Evolutionary conservation across 1,140 invertebrate genomes (phyloP).

Genomic region (Drosophila micromelanica): DNA sequence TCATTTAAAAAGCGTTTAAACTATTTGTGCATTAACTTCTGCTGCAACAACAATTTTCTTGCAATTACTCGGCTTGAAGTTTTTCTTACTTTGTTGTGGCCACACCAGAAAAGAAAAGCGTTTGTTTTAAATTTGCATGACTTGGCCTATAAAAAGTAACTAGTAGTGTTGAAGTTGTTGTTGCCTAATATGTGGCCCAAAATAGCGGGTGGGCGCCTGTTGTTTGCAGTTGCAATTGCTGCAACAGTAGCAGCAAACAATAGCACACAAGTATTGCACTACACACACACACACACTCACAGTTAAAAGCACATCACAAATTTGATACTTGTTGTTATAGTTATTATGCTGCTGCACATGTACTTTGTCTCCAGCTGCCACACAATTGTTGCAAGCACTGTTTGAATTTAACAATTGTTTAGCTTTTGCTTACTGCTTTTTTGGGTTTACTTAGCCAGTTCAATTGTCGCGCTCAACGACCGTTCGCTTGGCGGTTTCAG

Average conservation of each 20-base stretch:
- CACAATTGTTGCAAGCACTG: constrained; percentile 22
- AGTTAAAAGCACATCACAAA: constrained; percentile 6
- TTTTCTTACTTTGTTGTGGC: constrained; percentile 6
- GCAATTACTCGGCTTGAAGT: constrained; percentile 17
- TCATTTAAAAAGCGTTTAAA: constrained; percentile 61
- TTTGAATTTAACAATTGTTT: constrained; percentile 4
- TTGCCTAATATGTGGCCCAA: constrained; percentile 70
- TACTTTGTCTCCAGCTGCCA: constrained; percentile 19
- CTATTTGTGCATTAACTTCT: constrained; percentile 43
- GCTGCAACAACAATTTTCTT: constrained; percentile 19
- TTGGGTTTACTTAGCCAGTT: neutral
- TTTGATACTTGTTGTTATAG: constrained; percentile 50
- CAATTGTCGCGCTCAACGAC: constrained; percentile 47
- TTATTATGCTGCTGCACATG: constrained; percentile 35
- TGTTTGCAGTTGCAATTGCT: constrained; percentile 37
- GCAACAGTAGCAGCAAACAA: constrained; percentile 49
- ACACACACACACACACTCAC: constrained; percentile 33
- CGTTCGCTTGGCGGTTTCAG: constrained; percentile 65
- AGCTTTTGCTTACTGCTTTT: too few species aligned
- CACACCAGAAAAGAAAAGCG: constrained; percentile 47
- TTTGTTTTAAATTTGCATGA: constrained; percentile 69
- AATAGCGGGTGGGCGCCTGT: constrained; percentile 69
- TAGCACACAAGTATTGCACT: constrained; percentile 53
- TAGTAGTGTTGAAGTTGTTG: constrained; percentile 34
- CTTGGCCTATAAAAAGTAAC: constrained; percentile 63